Base-by-base conservation (phyloP, 2,113 vertebrate species). In the Melanerpes aurifrons region DNA sequence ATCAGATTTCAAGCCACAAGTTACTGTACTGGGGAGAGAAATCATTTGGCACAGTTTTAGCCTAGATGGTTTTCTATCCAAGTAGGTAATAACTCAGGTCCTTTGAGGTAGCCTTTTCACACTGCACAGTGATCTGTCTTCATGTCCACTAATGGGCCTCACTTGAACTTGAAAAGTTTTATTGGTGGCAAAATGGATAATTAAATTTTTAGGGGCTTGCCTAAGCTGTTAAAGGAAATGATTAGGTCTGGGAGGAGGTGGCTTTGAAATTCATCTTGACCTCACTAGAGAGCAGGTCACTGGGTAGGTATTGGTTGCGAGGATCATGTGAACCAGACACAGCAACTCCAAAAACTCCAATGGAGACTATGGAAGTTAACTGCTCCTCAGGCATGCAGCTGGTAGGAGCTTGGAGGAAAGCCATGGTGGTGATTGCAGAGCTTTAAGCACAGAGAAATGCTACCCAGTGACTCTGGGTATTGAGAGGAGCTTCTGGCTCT, bases 151-250 rank as follows among this genome's bases (percentile, higher is more conserved):
- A 86, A 87, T 35, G 32, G 81, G 31, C 47, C 35, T 82, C 78
- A 89, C 71, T 73, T 72, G 70, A 92, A 75, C 80, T 89, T 62
- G 47, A 35, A 89, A 90, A 86, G 79, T 95, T 72, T 90, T 88
- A 89, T 35, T 64, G 63, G 57, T 70, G 63, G 68, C 10, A 89
- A 82, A 90, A 92, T 70, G 18, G 81, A 59, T 78, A 94, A 93
- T 84, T 88, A 94, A 86, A 78, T 76, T 82, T 95, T 93, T 92
- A 89, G 77, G 50, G 35, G 8, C 15, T 79, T 87, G 56, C 10
- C 12, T 72, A 77, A 77, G 11, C 12, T 93, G 40, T 73, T 91
- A 84, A 58, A 81, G 45, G 24, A 85, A 91, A 87, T 92, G 85
- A 75, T 82, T 85, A 70, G 15, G 22, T 21, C 35, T 1, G 1